Conservation (phyloP, 2,797 vertebrate genomes). For the Scyliorhinus canicula region DNA sequence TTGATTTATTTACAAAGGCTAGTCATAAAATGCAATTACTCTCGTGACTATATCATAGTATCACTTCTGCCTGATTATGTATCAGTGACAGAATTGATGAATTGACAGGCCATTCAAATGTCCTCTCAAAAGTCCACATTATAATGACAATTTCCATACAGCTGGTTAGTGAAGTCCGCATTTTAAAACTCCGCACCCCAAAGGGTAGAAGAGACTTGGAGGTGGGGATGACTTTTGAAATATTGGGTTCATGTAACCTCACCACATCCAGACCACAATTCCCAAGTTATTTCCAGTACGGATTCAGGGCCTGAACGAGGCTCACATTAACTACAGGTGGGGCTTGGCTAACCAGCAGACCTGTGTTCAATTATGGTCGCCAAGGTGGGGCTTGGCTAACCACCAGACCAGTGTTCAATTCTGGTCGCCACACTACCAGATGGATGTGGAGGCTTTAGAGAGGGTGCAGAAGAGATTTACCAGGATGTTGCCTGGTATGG, state of each 20-base stretch:
- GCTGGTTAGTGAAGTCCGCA: background rate
- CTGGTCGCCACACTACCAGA: too few relatives aligned
- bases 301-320: background rate
- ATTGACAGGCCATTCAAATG: background rate
- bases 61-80: background rate
- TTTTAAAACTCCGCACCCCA: background rate
- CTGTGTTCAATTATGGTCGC: too few relatives aligned
- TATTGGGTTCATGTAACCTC: background rate
- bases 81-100: background rate
- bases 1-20: slow-evolving; percentile 28
- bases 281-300: background rate
- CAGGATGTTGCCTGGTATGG: too few relatives aligned
- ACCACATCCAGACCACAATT: background rate
- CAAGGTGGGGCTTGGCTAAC: too few relatives aligned
- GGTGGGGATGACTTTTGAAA: background rate
- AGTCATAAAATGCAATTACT: slow-evolving; percentile 12
- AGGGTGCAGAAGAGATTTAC: too few relatives aligned
- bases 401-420: too few relatives aligned
- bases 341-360: background rate
- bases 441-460: too few relatives aligned
- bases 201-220: background rate
- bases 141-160: background rate
- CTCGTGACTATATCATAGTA: background rate
- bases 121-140: background rate
- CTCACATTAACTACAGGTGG: background rate